These are phyloP conservation scores for Temnothorax rugatulus DNA, from an alignment of 2,888 invertebrate species.

Conservation along the genomic window DNA sequence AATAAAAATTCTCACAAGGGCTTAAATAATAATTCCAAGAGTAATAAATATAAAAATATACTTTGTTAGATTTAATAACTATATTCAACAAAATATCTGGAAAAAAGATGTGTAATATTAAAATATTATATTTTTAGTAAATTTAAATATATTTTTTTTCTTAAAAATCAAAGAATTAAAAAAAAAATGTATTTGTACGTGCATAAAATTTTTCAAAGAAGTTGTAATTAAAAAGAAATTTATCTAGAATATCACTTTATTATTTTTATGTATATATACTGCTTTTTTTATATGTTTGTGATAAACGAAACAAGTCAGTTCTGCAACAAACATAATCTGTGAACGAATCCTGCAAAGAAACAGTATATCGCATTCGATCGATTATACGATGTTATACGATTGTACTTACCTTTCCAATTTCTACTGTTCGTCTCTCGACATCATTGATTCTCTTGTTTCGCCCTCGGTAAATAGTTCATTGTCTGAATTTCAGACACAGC, in stretches of 20 bases:
- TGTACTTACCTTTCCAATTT: constrained; percentile 49
- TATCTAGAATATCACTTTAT: not conserved
- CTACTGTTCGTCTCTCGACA: constrained; percentile 19
- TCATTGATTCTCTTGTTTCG: constrained; percentile 34
- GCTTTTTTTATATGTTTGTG: not conserved
- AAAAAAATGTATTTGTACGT: not conserved
- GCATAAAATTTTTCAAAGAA: not conserved
- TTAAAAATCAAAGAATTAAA: not conserved
- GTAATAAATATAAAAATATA: not conserved
- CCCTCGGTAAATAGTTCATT: constrained; percentile 39
- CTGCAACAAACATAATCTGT: constrained; percentile 13
- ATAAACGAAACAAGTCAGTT: not conserved
- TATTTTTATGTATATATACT: not conserved
- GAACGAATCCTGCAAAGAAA: constrained; percentile 7
- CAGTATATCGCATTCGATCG: not conserved
- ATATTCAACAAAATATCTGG: not conserved
- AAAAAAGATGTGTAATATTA: not conserved
- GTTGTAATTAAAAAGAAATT: not conserved
- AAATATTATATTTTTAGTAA: not conserved
- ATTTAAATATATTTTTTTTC: not conserved
- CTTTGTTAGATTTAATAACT: not conserved
- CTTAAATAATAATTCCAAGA: not conserved
- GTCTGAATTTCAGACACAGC: not conserved
- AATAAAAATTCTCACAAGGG: not conserved
- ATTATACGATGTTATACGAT: constrained; percentile 18